These are phyloP conservation scores for Phrynocephalus forsythii DNA, from an alignment of 2,797 vertebrate species.

Conservation along the genomic window DNA sequence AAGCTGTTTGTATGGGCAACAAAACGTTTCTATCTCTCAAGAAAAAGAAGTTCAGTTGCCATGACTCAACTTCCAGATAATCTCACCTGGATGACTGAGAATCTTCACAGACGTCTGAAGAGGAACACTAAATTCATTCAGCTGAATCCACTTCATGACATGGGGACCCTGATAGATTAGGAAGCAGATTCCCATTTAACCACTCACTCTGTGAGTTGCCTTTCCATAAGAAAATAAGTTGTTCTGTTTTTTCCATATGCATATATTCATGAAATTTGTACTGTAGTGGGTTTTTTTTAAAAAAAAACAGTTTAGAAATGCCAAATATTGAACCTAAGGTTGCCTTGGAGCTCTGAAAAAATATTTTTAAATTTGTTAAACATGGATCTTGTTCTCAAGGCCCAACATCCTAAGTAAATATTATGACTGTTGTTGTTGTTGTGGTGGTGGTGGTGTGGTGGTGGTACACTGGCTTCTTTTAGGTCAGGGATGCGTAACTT, in stretches of 20 bases:
- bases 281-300: not conserved
- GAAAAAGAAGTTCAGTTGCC: no score
- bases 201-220: not conserved
- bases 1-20: no score
- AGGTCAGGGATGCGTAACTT: no score
- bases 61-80: no score
- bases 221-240: not conserved
- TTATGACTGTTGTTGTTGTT: not conserved
- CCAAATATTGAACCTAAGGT: not conserved
- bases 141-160: not conserved
- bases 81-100: no score
- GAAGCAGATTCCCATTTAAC: not conserved
- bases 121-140: not conserved
- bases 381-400: not conserved
- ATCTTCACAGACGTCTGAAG: not conserved
- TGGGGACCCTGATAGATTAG: not conserved
- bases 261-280: not conserved
- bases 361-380: not conserved
- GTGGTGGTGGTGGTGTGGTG: no score
- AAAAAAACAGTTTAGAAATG: not conserved
- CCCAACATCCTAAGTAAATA: constrained; percentile 19
- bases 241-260: not conserved
- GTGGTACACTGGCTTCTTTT: no score
- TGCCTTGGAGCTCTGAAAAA: not conserved
- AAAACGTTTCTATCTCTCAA: no score